Conservation (phyloP, 2,797 vertebrate genomes). For the Poecilia picta region DNA sequence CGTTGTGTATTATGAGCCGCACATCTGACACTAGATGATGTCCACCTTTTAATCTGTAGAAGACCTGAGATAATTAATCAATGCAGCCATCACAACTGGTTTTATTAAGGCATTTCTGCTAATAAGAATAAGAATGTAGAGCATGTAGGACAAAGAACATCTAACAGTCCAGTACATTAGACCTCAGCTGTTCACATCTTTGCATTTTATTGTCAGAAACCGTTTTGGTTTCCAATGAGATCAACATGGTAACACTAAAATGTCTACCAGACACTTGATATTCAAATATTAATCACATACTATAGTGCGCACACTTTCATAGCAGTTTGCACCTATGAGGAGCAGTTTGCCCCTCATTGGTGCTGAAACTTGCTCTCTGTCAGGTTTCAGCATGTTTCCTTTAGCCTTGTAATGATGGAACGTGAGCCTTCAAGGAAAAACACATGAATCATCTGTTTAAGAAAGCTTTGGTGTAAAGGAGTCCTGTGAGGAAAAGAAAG, state of each 20-base stretch:
- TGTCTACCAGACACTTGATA: background rate
- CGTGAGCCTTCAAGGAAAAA: conserved; percentile 5
- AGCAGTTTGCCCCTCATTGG: background rate
- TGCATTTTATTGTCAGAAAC: background rate
- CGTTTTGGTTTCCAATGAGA: background rate
- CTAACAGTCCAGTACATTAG: background rate
- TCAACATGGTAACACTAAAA: background rate
- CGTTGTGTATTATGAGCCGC: background rate
- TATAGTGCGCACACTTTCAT: background rate
- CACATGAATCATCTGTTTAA: background rate
- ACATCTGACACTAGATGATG: background rate
- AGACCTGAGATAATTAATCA: background rate
- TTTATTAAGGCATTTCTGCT: background rate
- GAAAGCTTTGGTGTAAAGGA: background rate
- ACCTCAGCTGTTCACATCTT: background rate
- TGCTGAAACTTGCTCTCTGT: background rate
- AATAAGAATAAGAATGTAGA: background rate
- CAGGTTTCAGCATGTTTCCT: background rate
- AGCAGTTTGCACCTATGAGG: background rate
- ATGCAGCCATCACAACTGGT: background rate
- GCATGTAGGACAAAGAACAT: background rate
- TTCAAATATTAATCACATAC: background rate
- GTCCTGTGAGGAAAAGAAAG: background rate
- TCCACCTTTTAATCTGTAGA: background rate
- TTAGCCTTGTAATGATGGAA: background rate